Base-by-base conservation (phyloP, 2,113 vertebrate genomes). In the Malurus cyaneus region DNA sequence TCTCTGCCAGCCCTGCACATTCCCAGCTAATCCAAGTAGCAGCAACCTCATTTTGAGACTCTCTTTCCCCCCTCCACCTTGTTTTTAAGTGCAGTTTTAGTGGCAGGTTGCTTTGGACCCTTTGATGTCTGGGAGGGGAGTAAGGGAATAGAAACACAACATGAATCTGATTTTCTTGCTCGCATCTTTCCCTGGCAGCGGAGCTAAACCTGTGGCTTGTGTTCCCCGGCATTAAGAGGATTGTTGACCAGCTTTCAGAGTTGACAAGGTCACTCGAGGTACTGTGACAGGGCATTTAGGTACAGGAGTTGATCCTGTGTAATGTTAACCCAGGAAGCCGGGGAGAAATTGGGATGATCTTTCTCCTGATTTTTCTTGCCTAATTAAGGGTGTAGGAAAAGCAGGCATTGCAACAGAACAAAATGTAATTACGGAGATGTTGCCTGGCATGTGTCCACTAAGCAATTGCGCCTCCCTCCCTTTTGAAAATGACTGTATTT, bases 201-300 rank as follows among this genome's bases (percentile, higher is more conserved):
- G 65, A 82, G 49, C 52, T 89, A 89, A 91, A 93, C 34, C 86
- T 42, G 39, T 49, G 91, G 86, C 89, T 91, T 77, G 85, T 53
- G 93, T 72, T 93, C 79, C 73, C 31, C 41, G 0, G 92, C 66
- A 84, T 90, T 96, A 97, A 96, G 96, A 95, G 94, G 94, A 96
- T 96, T 97, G 87, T 86, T 96, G 91, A 93, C 94, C 93, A 76
- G 92, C 96, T 97, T 96, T 94, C 57, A 73, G 92, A 94, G 94
- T 96, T 96, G 93, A 96, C 89, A 96, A 95, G 97, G 97, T 98
- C 95, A 96, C 84, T 76, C 18, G 72, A 97, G 97, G 98, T 97
- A 82, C 71, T 80, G 85, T 77, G 70, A 93, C 83, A 89, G 94
- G 93, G 92, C 93, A 89, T 96, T 95, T 92, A 90, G 96, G 93